These are phyloP conservation scores for Petrophora chlorosata DNA, from an alignment of 2,888 invertebrate species.

Conservation along the genomic window DNA sequence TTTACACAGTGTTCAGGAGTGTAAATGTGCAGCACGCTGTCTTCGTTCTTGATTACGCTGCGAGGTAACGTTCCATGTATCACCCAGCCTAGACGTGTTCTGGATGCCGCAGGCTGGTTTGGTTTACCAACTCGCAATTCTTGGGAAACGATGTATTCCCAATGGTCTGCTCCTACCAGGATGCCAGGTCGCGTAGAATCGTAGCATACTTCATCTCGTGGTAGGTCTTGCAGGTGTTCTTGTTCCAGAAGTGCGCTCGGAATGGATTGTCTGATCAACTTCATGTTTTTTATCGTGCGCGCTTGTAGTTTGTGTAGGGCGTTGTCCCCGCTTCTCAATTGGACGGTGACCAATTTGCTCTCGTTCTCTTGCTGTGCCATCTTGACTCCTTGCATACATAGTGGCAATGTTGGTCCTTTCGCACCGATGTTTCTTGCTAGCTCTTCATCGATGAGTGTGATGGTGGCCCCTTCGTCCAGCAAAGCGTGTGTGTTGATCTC, in stretches of 20 bases:
- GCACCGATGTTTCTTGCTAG: background rate
- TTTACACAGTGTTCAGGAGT: background rate
- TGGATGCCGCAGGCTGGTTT: background rate
- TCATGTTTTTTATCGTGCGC: background rate
- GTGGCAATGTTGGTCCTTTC: background rate
- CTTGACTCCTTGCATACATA: background rate
- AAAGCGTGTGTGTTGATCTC: too few species aligned
- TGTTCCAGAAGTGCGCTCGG: background rate
- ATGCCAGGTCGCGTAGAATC: background rate
- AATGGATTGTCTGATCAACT: background rate
- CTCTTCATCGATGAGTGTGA: background rate
- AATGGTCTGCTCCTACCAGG: too few species aligned
- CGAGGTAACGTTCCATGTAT: background rate
- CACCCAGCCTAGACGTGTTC: background rate
- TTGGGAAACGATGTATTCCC: too few species aligned
- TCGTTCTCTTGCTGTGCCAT: too few species aligned
- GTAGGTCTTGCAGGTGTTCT: background rate
- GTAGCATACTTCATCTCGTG: background rate
- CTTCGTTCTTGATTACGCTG: background rate
- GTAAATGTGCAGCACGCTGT: constrained; percentile 2
- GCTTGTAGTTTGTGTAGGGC: background rate
- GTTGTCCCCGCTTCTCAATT: background rate
- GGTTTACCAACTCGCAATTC: background rate
- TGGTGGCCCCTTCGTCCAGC: too few species aligned
- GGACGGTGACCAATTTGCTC: background rate